Base-by-base conservation (phyloP, 1,140 invertebrate genomes). In the Cephus cinctus region DNA sequence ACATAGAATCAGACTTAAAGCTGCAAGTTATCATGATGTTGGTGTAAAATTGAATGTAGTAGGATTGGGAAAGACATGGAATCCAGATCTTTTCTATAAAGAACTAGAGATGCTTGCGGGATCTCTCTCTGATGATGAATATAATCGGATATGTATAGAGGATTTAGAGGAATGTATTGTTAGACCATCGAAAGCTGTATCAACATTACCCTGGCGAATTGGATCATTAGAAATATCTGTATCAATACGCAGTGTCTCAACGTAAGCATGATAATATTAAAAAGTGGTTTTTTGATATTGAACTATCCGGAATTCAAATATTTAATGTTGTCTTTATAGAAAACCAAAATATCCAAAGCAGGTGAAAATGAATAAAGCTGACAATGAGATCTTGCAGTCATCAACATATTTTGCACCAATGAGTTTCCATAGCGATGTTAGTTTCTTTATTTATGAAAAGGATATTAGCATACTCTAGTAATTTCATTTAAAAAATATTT, bases 41-140 rank as follows among this genome's bases (percentile, higher is more conserved):
- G 32, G 44, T 4, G 31, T 67, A 9, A 32, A 52, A 8, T 31
- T 70, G 1, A 16, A 32, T 1, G 47, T 70, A 0, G 19, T 68
- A 1, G 57, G 60, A 18, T 34, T 64, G 6, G 44, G 48, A 1
- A 14, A 55, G 1, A 31, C 49, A 16, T 68, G 58, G 57, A 19
- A 52, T 46, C 43, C 43, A 4, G 30, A 54, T 15, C 5, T 43
- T 0, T 68, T 70, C 12, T 68, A 61, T 11, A 57, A 61, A 51
- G 60, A 70, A 31, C 19, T 70, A 11, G 62, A 65, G 36, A 52
- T 60, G 5, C 16, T 63, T 1, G 57, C 63, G 0, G 38, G 45
- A 2, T 50, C 53, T 14, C 34, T 50, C 2, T 21, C 47, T 0
- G 8, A n/a, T 5, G 31, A 48, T 14, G 48, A 54, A 35, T 61